A percentile compares a stretch with the other conserved stretches of the same genome.
phyloP scores from a whole-genome alignment of 2,113 vertebrate species.

The Sceloporus tristichus region DNA sequence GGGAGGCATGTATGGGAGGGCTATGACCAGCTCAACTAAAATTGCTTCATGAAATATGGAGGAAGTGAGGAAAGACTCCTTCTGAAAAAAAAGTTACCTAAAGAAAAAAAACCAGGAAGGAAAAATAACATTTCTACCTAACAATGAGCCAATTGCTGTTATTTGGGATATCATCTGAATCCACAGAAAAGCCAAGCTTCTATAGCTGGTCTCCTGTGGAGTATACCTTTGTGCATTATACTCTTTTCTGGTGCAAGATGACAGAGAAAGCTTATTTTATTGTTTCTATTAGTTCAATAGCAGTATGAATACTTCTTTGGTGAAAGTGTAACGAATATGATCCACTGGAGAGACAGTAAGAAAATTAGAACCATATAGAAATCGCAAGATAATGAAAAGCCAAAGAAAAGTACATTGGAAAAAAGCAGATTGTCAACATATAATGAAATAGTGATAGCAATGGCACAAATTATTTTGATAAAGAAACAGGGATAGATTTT shows the following conservation, averaged over 20 bases:
- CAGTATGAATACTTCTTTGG: neutral
- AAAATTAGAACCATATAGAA: conserved; percentile 23
- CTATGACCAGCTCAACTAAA: neutral
- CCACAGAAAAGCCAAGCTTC: conserved; percentile 14
- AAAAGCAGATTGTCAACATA: neutral
- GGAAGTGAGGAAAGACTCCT: neutral
- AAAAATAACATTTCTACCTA: conserved; percentile 5
- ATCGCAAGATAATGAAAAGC: neutral
- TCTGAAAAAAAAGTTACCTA: neutral
- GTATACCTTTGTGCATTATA: conserved; percentile 17
- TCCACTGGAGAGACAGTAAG: neutral
- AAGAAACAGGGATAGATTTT: conserved; percentile 17
- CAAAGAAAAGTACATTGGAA: conserved; percentile 1
- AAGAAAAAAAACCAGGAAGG: neutral
- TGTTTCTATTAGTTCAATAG: conserved; percentile 3
- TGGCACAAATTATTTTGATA: conserved; percentile 9
- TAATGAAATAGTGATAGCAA: neutral
- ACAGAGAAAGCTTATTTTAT: neutral
- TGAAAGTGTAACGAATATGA: neutral
- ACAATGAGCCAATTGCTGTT: neutral
- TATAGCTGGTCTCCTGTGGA: conserved; percentile 1
- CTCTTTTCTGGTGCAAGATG: neutral
- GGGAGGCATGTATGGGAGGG: neutral
- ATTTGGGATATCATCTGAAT: conserved; percentile 12
- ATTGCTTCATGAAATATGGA: neutral